Evolutionary conservation across 2,888 invertebrate species (phyloP), one percentile per base, ranked within the genome.

Genomic region (Acanthopleura granulata): DNA sequence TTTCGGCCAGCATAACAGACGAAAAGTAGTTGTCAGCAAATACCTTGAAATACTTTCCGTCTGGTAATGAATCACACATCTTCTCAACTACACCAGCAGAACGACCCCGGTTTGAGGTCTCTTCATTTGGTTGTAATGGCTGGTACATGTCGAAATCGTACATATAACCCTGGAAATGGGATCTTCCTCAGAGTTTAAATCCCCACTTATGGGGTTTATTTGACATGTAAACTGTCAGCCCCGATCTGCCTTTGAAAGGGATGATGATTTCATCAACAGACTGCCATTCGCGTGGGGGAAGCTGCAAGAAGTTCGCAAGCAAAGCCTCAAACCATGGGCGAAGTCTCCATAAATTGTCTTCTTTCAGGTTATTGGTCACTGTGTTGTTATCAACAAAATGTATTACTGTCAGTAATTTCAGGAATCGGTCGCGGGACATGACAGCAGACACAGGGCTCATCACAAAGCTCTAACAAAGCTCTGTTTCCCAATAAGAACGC

Each of bases 241-340:
- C 75, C 11, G 62, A 74, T 30, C 79, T 74, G 4, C 86, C 84
- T 76, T 85, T 87, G 81, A 85, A 87, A 29, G 86, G 84, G 9
- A 83, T 81, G 77, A 85, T 86, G 16, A 83, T 75, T 74, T 88
- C 85, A 77, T 88, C 86, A 30, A 86, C 75, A 16, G 81, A 77
- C 66, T 79, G 73, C 40, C 81, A 72, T 74, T 87, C 86, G 74
- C 85, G 83, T 29, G 83, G 80, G 75, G 72, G 18, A 25, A n/a
- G 80, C n/a, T 74, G 29, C 76, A 66, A 62, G 75, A 75, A n/a
- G 77, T 78, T 0, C 18, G 50, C 29, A n/a, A 50, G 69, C 25
- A 74, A n/a, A 30, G 14, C 57, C 49, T 62, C 71, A 16, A 40
- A 74, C 76, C 22, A 74, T 27, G 16, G 29, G 30, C n/a, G 66